These are phyloP conservation scores for Lymantria monacha DNA, from an alignment of 2,888 invertebrate species.

Conservation along the genomic window DNA sequence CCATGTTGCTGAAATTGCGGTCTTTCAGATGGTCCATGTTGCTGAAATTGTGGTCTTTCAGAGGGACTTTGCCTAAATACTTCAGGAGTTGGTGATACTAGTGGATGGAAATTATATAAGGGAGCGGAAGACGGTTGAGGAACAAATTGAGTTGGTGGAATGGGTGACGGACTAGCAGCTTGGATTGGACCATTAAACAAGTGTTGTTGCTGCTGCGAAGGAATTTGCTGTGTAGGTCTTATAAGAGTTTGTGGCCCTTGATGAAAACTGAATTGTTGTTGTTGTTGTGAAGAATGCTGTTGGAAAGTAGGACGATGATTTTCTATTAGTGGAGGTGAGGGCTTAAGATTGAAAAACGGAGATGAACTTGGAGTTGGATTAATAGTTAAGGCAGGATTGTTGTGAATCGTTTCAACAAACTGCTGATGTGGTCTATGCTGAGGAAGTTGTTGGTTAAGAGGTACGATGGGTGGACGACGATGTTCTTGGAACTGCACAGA, in stretches of 20 bases:
- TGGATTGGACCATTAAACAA: slow-evolving; percentile 47
- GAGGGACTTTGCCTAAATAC: slow-evolving; percentile 60
- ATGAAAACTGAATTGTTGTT: slow-evolving; percentile 73
- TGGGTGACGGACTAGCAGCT: slow-evolving; percentile 54
- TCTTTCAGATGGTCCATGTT: slow-evolving; percentile 61
- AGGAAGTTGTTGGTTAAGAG: slow-evolving; percentile 73
- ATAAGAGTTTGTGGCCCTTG: slow-evolving; percentile 59
- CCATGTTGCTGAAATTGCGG: slow-evolving; percentile 49
- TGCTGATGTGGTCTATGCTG: slow-evolving; percentile 69
- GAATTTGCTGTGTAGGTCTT: slow-evolving; percentile 55
- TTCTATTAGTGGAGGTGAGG: slow-evolving; percentile 70
- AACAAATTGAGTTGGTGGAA: slow-evolving; percentile 61
- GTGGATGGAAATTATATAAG: slow-evolving; percentile 66
- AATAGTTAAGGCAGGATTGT: slow-evolving; percentile 56
- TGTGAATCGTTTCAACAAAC: slow-evolving; percentile 63
- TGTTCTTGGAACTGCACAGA: slow-evolving; percentile 63
- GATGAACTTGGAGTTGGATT: slow-evolving; percentile 65
- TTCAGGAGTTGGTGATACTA: slow-evolving; percentile 57
- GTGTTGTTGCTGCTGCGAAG: slow-evolving; percentile 49
- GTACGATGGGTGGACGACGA: slow-evolving; percentile 56
- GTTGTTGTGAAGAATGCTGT: slow-evolving; percentile 49
- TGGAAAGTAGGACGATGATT: slow-evolving; percentile 67
- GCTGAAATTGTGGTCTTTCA: slow-evolving; percentile 53
- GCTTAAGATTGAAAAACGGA: slow-evolving; percentile 71
- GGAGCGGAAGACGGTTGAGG: slow-evolving; percentile 70